Evolutionary conservation across 2,888 invertebrate genomes (phyloP).

Genomic region (Idaea aversata): DNA sequence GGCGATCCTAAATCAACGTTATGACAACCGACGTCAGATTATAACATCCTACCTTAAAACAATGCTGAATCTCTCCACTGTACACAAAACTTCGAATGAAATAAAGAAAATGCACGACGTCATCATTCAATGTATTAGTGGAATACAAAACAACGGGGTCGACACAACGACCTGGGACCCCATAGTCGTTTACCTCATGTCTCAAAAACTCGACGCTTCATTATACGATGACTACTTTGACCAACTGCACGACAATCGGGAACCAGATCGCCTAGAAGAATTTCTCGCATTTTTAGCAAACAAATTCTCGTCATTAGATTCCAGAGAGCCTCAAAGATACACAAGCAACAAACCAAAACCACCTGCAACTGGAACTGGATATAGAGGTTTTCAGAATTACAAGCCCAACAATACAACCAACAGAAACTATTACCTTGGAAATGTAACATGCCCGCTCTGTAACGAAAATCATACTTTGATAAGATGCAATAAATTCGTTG

Average conservation of each 20-base stretch:
- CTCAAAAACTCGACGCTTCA: constrained; percentile 23
- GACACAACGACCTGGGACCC: constrained; percentile 23
- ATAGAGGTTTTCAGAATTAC: constrained; percentile 10
- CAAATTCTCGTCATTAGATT: constrained; percentile 25
- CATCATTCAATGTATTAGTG: constrained; percentile 21
- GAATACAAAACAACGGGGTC: not conserved
- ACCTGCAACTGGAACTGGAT: no score
- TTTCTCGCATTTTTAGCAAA: constrained; percentile 22
- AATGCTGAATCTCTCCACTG: constrained; percentile 13
- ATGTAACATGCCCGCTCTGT: constrained; percentile 22
- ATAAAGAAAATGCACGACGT: constrained; percentile 22
- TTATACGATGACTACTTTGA: constrained; percentile 24
- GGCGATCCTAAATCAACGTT: constrained; percentile 2
- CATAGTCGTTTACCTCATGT: constrained; percentile 22
- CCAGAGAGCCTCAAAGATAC: no score
- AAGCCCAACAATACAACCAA: constrained; percentile 6
- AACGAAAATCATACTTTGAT: constrained; percentile 17
- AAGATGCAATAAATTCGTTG: constrained; percentile 19
- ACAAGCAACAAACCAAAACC: constrained; percentile 1
- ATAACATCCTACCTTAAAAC: no score
- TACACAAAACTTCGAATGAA: not conserved
- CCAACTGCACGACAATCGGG: constrained; percentile 13
- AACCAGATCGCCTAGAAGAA: constrained; percentile 14
- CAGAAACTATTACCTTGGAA: no score
- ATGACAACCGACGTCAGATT: constrained; percentile 6